Evolutionary conservation across 2,888 invertebrate species (phyloP).

Genomic region (Sinodicranocentrus sp.): DNA sequence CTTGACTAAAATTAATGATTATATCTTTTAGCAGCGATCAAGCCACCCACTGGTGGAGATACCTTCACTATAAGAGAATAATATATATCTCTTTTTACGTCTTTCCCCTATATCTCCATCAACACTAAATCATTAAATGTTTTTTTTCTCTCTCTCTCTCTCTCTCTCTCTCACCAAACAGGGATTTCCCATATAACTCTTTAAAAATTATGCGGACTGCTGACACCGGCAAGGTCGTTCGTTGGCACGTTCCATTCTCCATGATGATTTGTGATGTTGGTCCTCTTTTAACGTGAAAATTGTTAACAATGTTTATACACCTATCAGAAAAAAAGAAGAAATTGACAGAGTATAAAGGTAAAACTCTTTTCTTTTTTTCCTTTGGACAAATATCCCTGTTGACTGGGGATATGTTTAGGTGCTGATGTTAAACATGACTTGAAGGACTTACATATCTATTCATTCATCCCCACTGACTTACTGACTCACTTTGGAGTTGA

Average conservation of each 20-base stretch:
- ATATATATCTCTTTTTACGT: conserved; percentile 32
- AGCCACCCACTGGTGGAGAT: conserved; percentile 37
- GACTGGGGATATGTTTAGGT: conserved; percentile 2
- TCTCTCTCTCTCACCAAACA: not conserved
- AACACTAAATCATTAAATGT: conserved; percentile 23
- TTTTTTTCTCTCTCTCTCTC: not conserved
- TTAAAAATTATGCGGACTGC: conserved; percentile 22
- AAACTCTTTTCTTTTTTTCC: not conserved
- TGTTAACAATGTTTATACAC: conserved; percentile 31
- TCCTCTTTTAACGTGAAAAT: conserved; percentile 6
- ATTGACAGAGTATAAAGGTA: not conserved
- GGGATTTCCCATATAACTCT: not conserved
- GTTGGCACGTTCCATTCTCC: conserved; percentile 38
- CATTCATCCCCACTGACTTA: conserved; percentile 55
- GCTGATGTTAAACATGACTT: conserved; percentile 47
- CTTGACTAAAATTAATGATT: conserved; percentile 66
- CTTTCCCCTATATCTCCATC: conserved; percentile 25
- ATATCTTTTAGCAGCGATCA: not conserved
- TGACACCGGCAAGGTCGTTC: conserved; percentile 68
- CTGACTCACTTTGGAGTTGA: conserved; percentile 49
- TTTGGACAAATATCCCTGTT: conserved; percentile 30
- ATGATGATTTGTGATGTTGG: conserved; percentile 29
- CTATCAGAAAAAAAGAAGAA: conserved; percentile 12
- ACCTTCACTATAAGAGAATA: not conserved
- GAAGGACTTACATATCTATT: conserved; percentile 52